Evolutionary conservation across 2,113 vertebrate species (phyloP).

Genomic region (Microcebus tavaratra): DNA sequence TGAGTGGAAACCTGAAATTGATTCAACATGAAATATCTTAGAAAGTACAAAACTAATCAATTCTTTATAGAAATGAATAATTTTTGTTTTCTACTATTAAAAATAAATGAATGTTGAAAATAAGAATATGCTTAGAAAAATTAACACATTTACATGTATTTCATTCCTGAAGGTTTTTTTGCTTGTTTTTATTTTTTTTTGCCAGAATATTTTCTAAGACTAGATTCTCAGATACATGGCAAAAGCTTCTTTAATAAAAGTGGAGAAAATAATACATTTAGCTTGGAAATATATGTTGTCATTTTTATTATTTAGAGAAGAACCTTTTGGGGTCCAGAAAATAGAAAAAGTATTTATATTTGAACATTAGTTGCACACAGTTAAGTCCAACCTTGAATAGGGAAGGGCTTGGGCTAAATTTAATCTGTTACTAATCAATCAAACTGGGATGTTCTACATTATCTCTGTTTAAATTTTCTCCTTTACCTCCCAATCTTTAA

Average conservation of each 20-base stretch:
- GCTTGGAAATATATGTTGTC: background rate
- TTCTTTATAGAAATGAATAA: background rate
- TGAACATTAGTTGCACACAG: background rate
- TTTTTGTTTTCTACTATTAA: background rate
- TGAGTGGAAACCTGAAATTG: background rate
- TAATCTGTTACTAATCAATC: background rate
- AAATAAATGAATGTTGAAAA: background rate
- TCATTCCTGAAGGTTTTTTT: background rate
- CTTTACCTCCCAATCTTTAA: background rate
- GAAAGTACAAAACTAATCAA: background rate
- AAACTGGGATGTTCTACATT: background rate
- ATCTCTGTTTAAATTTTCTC: background rate
- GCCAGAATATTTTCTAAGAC: background rate
- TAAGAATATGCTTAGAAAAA: background rate
- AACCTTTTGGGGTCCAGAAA: background rate
- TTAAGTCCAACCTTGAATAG: background rate
- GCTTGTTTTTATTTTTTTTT: background rate
- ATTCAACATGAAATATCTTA: background rate
- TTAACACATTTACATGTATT: background rate
- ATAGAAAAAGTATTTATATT: background rate
- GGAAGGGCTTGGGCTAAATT: background rate
- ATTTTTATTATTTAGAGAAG: background rate
- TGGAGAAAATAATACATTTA: background rate
- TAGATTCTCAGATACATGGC: background rate
- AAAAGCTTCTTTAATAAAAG: background rate